Evolutionary conservation across 2,797 vertebrate genomes (phyloP), one percentile per base, ranked within the genome.

Genomic region (Sebastes goodei): DNA sequence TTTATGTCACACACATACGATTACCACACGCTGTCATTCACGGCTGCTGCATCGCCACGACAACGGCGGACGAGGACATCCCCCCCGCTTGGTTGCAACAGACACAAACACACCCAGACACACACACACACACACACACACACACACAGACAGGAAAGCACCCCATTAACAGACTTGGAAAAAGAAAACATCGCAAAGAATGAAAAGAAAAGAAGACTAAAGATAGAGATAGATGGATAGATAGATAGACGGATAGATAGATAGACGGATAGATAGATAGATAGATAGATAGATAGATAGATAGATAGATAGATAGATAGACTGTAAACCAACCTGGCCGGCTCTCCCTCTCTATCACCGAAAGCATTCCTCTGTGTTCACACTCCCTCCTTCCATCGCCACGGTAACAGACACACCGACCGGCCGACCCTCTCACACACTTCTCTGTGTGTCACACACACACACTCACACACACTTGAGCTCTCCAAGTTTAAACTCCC

Each of bases 281-380:
- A 60, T 0, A 35, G 42, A 35, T 0, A 35, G 72, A 59, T 0
- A 57, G 60, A 42, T 25, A 65, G 7, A 62, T 23, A 23, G 2
- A 52, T 1, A 35, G 72, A 60, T 0, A 67, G 32, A 33, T 9
- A 29, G 56, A 59, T 15, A 59, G 14, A 29, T 9, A 29, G 57
- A 60, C 17, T 27, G 30, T 23, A 35, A 35, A 63, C 95, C 95
- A 96, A 96, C 97, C 97, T 98, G 96, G 88, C 61, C 93, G 81
- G 82, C 91, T 86, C 88, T 88, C 63, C 90, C 93, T 95, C 94
- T 94, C 92, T 94, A 92, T 96, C 96, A 96, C 92, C 93, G 93
- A 95, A 94, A 90, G 93, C 96, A 96, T 96, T 95, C 93, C 95
- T 93, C 94, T 91, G 93, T 94, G 95, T 96, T 95, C 96, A 96